Base-by-base conservation (phyloP, 2,113 vertebrate species). In the Mesoclemmys tuberculata region DNA sequence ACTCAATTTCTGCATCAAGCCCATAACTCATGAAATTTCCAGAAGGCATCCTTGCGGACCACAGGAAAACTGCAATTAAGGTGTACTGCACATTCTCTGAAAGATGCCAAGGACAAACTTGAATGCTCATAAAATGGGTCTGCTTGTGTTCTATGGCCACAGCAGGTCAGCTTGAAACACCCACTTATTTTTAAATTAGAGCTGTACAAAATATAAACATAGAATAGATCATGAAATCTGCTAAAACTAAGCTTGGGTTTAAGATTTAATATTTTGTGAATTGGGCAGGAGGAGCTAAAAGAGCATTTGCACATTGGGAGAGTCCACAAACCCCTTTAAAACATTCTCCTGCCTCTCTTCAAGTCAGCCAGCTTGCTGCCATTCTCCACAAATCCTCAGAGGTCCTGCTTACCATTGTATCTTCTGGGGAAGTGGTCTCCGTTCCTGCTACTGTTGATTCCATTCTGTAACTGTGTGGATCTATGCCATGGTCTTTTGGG, bases 131-230 rank as follows among this genome's bases (percentile, higher is more conserved):
- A 83, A 88, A 24, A 44, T 9, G 71, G 1, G 61, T 0, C 0
- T 0, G 2, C 1, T 55, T 1, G 46, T 3, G 75, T 46, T 41
- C 75, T 29, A 46, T 16, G 26, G 48, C 16, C 29, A 78, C 16
- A 49, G 26, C 46, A 48, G 8, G 13, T 29, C 38, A 56, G 27
- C 93, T n/a, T 35, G 8, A 91, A 88, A 92, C n/a, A 64, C 27
- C 90, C 38, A 83, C 10, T 77, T 56, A n/a, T 24, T 82, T 44
- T 56, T 19, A 82, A 10, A 22, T 24, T 13, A 87, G 26, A 0
- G 82, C 3, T 8, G 5, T 44, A 6, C 9, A 93, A 84, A 51
- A 55, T 87, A 51, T 31, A 81, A 61, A 38, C 31, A 35, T 64
- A n/a, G 35, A 68, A 9, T 21, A 68, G 58, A 10, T 64, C 58